Base-by-base conservation (phyloP, 2,113 vertebrate species). In the Pristiophorus japonicus region DNA sequence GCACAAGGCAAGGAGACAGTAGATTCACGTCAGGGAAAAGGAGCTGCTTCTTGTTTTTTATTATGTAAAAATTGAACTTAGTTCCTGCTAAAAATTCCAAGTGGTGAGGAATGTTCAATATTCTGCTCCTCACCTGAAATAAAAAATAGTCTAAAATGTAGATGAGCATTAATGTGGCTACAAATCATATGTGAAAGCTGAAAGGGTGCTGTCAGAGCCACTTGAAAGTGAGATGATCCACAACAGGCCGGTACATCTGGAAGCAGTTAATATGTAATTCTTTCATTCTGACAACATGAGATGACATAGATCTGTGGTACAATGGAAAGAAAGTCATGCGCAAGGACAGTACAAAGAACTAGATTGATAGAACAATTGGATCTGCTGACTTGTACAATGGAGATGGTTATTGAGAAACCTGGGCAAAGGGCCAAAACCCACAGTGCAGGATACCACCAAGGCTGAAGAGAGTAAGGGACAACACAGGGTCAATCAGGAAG, bases 221-320 rank as follows among this genome's bases (percentile, higher is more conserved):
- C 73, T 87, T 95, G 67, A 47, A 75, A 88, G 62, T 85, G 63
- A n/a, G 66, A 81, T 85, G 27, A 95, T 95, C 96, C 96, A 95
- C 96, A 97, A 97, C 97, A 97, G 97, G 96, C 97, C 96, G 92
- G 92, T 51, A 96, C 97, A 97, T 98, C 97, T 98, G 97, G 97
- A 97, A 96, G 96, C 96, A 96, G 97, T 97, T 97, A 96, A 59
- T 34, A 81, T 96, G 24, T 70, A 73, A 22, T 92, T 63, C 66
- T 34, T 94, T 94, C 42, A 94, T 4, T 94, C 45, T 67, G 92
- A 47, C n/a, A 90, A 27, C 51, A 38, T 67, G 38, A 94, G 65
- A 67, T 3, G 10, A 66, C 63, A 27, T 94, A 45, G 7, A 45
- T 42, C 10, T 30, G 42, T 51, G 66, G 42, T 51, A 70, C 24